Evolutionary conservation across 37 sponge, comb jelly and placozoan species (phyloP), one percentile per base, ranked within the genome.

Genomic region (Tethya wilhelma): DNA sequence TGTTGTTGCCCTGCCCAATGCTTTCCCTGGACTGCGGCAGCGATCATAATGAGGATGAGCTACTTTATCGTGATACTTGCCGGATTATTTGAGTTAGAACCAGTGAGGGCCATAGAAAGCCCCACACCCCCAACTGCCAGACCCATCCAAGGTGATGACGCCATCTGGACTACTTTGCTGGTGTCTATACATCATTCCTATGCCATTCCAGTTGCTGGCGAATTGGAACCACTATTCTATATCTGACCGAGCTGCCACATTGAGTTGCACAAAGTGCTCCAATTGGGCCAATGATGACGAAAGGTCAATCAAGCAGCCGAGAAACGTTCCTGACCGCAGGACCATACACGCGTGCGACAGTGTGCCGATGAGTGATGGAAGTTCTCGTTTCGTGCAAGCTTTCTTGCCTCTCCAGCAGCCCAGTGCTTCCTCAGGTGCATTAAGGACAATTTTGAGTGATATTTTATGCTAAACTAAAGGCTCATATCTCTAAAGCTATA

Each of bases 11-110:
- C 23, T 8, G 20, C 7, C 77, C 77, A 84, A 0, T 65, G 4
- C 19, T 76, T 20, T 11, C 85, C 76, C 85, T 75, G 65, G 2
- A 67, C n/a, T 3, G 36, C 38, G 2, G 39, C 36, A 1, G 67
- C 66, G 42, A 81, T 29, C 14, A 80, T 62, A 33, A 65, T 44
- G 8, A 65, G 46, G 37, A 72, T 34, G 19, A 79, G 38, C 11
- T 73, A 75, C 56, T 55, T 67, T 12, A 66, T 1, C 7, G 67
- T 44, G 38, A 73, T 66, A 42, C 37, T 2, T 4, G 4, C 2
- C 17, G 33, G 57, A 1, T 30, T 30, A 73, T 4, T 3, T 3
- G 20, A 53, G 73, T 36, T 73, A 56, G 36, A 73, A 55, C 73
- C 56, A 73, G 36, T 31, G 7, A 29, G 31, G 20, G 33, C 73